These are phyloP conservation scores for Bos javanicus DNA, from an alignment of 2,113 vertebrate species.

Conservation along the genomic window DNA sequence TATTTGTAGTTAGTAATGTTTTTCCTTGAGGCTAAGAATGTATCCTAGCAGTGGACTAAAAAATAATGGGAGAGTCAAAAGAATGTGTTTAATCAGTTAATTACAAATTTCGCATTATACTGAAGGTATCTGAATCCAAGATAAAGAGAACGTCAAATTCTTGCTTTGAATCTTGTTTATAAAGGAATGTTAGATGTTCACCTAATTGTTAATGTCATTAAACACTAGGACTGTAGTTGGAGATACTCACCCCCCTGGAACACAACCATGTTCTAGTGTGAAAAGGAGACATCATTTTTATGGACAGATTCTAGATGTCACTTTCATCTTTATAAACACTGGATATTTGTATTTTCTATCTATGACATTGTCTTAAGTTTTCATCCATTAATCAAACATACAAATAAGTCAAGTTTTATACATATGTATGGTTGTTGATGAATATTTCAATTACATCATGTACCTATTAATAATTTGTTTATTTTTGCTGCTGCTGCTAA, in stretches of 20 bases:
- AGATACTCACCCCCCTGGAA: background rate
- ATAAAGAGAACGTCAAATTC: background rate
- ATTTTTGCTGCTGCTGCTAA: too few relatives aligned
- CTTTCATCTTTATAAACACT: background rate
- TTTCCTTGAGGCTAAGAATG: background rate
- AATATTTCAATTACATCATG: background rate
- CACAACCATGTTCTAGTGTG: background rate
- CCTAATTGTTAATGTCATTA: background rate
- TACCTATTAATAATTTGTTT: background rate
- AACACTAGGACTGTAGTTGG: background rate
- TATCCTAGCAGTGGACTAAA: background rate
- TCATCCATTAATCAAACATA: background rate
- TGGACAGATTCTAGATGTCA: background rate
- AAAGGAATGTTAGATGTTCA: background rate
- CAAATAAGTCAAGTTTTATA: background rate
- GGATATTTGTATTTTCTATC: background rate
- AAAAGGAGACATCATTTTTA: background rate
- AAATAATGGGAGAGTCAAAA: background rate
- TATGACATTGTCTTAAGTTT: background rate
- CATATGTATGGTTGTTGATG: background rate
- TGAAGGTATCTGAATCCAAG: background rate
- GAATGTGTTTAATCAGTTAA: background rate
- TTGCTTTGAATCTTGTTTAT: background rate
- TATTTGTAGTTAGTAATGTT: background rate
- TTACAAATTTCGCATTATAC: background rate